phyloP scores from a whole-genome alignment of 2,888 invertebrate species.

The Anthophora plumipes region DNA sequence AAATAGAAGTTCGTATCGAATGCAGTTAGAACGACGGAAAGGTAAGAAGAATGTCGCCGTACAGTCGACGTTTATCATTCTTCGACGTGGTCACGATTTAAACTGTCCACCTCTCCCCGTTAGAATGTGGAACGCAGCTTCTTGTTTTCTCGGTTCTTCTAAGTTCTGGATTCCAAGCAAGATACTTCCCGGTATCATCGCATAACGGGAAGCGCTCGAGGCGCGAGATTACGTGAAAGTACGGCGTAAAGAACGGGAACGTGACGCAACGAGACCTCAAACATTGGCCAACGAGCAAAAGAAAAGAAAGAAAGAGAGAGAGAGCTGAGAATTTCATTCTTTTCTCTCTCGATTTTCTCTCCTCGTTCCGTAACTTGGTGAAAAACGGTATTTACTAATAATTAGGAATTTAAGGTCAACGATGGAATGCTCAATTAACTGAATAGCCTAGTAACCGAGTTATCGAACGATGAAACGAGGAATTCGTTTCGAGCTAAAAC shows the following conservation, averaged over 20 bases:
- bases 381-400: no score
- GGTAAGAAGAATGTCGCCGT: not conserved
- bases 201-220: constrained; percentile 27
- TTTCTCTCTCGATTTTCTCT: no score
- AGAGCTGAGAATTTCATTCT: no score
- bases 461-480: no score
- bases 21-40: not conserved
- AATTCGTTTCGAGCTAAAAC: no score
- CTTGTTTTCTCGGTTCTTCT: constrained; percentile 6
- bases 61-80: constrained; percentile 2
- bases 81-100: constrained; percentile 1
- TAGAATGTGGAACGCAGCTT: not conserved
- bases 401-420: no score
- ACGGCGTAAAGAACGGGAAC: not conserved
- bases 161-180: constrained; percentile 7
- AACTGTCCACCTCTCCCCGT: not conserved
- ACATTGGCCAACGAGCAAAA: no score
- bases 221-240: constrained; percentile 24
- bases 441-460: no score
- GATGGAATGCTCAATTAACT: no score
- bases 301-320: no score
- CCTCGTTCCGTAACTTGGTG: no score
- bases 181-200: constrained; percentile 16
- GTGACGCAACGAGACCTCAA: not conserved
- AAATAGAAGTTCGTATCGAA: not conserved